Conservation (phyloP, 1,140 invertebrate species). For the Drosophila tropicalis region DNA sequence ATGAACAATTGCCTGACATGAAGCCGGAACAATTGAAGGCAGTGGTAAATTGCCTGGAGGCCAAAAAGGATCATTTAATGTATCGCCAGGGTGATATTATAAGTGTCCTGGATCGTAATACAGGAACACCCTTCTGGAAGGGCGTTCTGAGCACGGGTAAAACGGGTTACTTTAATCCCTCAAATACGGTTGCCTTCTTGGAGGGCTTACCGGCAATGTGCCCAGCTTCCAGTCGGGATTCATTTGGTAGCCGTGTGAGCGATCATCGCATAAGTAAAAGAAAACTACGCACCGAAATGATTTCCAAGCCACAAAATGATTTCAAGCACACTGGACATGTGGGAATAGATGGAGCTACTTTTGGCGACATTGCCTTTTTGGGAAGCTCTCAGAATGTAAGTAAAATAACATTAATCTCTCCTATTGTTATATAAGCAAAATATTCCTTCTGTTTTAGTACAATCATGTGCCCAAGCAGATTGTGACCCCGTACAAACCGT, state of each 20-base stretch:
- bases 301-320: constrained; percentile 97
- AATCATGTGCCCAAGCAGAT: constrained; percentile 92
- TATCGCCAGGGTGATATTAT: constrained; percentile 96
- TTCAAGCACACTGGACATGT: constrained; percentile 98
- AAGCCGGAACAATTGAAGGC: constrained; percentile 96
- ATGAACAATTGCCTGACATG: constrained; percentile 91
- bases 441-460: constrained; percentile 84
- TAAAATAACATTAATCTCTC: background rate
- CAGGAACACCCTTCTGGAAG: constrained; percentile 89
- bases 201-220: constrained; percentile 88
- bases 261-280: constrained; percentile 85
- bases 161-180: constrained; percentile 94
- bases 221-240: constrained; percentile 67
- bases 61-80: constrained; percentile 87
- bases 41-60: constrained; percentile 77
- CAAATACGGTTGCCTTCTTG: constrained; percentile 93
- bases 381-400: constrained; percentile 84
- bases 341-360: constrained; percentile 97
- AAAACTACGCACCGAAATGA: constrained; percentile 95
- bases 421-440: background rate
- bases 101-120: constrained; percentile 94
- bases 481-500: constrained; percentile 94
- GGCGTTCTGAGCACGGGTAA: constrained; percentile 93
- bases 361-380: constrained; percentile 96
- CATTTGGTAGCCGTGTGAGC: constrained; percentile 69